Evolutionary conservation across 2,888 invertebrate species (phyloP), one percentile per base, ranked within the genome.

Genomic region (Icerya purchasi): DNA sequence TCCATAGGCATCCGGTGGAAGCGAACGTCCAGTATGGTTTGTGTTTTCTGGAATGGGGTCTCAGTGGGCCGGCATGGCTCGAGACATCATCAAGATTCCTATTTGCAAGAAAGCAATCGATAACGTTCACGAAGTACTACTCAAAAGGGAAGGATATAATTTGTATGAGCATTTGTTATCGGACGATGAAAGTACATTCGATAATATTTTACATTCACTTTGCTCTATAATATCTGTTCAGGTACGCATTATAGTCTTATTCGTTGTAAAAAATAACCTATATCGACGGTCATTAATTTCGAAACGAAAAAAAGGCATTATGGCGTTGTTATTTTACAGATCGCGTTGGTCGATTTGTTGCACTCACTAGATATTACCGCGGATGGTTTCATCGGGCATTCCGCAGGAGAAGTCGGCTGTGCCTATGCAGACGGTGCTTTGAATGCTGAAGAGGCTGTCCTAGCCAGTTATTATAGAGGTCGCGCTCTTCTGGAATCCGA

Each of bases 201-300:
- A 89, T 64, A 84, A 88, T 69, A 86, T 91, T 50, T 71, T 92
- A 61, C 83, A 87, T 71, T 87, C 90, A 1, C 96, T 97, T 74
- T 81, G 94, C 22, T 84, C 87, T 5, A 96, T 97, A 69, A 92
- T 94, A 36, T 89, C 94, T 56, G 84, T 94, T 69, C 97, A 36
- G 36, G 36, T 36, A 36, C n/a, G n/a, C n/a, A n/a, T n/a, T n/a
- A n/a, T n/a, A n/a, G n/a, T n/a, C n/a, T 36, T 36, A 36, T 36
- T 36, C 5, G 5, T 8, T 14, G 36, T 36, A 36, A 36, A 36
- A 36, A 36, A 36, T 36, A n/a, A n/a, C n/a, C n/a, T n/a, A n/a
- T n/a, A n/a, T n/a, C n/a, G n/a, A n/a, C n/a, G n/a, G n/a, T 36
- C 36, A 36, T 36, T 36, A 36, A 8, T 14, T 5, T 36, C 14